These are phyloP conservation scores for Malacoctenus gilli DNA, from an alignment of 2,797 vertebrate species.

Conservation along the genomic window DNA sequence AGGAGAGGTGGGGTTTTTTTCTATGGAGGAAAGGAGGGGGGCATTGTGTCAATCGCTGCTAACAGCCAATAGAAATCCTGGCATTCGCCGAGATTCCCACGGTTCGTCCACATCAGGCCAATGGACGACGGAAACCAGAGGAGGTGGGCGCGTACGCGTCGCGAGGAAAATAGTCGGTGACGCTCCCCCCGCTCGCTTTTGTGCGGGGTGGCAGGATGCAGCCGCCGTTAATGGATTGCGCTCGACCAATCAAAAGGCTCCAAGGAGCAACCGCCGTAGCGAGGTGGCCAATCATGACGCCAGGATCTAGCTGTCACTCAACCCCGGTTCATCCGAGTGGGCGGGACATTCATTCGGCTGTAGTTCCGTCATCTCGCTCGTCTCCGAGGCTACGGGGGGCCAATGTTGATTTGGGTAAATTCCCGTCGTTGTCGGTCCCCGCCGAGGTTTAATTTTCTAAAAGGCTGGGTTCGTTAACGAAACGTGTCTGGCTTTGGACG, in stretches of 20 bases:
- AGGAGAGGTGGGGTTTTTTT: not conserved
- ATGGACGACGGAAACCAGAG: conserved; percentile 32
- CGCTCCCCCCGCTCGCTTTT: conserved; percentile 42
- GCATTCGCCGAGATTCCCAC: conserved; percentile 55
- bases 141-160: conserved; percentile 46
- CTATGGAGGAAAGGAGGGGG: conserved; percentile 6
- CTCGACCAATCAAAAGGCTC: conserved; percentile 53
- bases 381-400: conserved; percentile 70
- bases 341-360: conserved; percentile 63
- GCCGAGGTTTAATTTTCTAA: conserved; percentile 29
- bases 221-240: conserved; percentile 41
- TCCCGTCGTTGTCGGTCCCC: conserved; percentile 51
- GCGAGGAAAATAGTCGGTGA: conserved; percentile 71
- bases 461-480: conserved; percentile 34
- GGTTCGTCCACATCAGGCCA: conserved; percentile 51
- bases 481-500: conserved; percentile 20
- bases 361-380: conserved; percentile 78
- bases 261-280: not conserved
- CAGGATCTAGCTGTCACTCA: conserved; percentile 54
- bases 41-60: conserved; percentile 41
- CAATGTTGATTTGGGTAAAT: conserved; percentile 70
- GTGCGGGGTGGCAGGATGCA: conserved; percentile 34
- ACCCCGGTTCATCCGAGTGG: conserved; percentile 31
- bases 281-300: conserved; percentile 55
- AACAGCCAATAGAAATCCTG: conserved; percentile 59